Evolutionary conservation across 2,113 vertebrate genomes (phyloP).

Genomic region (Picathartes gymnocephalus): DNA sequence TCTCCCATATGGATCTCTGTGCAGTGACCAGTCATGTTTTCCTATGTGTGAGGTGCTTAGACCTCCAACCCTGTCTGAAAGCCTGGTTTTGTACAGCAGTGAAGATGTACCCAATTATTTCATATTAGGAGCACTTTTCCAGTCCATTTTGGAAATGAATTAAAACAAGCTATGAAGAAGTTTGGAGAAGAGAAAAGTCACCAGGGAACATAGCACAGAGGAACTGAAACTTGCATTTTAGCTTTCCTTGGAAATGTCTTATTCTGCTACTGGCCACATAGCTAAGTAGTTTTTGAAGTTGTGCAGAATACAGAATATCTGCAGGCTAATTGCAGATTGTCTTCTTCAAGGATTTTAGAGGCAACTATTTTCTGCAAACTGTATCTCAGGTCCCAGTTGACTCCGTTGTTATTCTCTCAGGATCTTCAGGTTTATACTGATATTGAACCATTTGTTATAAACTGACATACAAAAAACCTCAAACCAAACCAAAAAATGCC

Average conservation of each 20-base stretch:
- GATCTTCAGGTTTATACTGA: not conserved
- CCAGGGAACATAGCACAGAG: not conserved
- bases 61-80: not conserved
- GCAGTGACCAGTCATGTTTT: not conserved
- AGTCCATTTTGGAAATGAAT: not conserved
- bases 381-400: not conserved
- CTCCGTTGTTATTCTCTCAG: not conserved
- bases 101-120: not conserved
- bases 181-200: not conserved
- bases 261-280: not conserved
- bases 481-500: not conserved
- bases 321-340: not conserved
- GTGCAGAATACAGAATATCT: not conserved
- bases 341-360: not conserved
- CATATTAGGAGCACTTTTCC: not conserved
- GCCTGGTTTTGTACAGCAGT: not conserved
- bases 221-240: not conserved
- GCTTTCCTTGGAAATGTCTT: not conserved
- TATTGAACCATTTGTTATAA: slow-evolving; percentile 51
- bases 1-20: not conserved
- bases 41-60: rapidly evolving
- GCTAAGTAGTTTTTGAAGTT: not conserved
- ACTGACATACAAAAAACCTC: not conserved
- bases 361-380: not conserved
- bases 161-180: not conserved